Base-by-base conservation (phyloP, 2,797 vertebrate species). In the Phyllotis vaccarum region DNA sequence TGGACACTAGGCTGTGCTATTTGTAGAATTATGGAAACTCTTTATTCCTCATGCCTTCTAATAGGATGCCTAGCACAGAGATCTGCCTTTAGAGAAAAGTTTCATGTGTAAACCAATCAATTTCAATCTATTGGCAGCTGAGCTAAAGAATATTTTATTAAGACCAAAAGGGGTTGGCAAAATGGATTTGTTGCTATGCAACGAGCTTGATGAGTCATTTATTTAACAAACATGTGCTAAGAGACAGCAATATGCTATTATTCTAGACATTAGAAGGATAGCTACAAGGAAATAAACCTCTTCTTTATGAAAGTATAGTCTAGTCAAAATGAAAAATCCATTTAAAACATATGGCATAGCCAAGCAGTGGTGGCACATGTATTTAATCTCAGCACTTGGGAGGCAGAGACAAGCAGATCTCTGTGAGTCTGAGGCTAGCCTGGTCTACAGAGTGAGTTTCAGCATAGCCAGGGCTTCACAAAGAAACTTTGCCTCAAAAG, bases 61-160 rank as follows among this genome's bases (percentile, higher is more conserved):
- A 49, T 79, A 75, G 17, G 40, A 40, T n/a, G n/a, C 31, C 40
- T 91, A 95, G 49, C 31, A 70, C 68, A 52, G 6, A 93, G 10
- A 27, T 90, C 1, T 85, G 13, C 40, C 34, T 93, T 85, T 90
- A 93, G 46, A 52, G 5, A 91, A 66, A 86, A 85, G 5, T 56
- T 96, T 49, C 37, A 8, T 17, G 1, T 56, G 34, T 24, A 11
- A 90, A 85, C 29, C 5, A 46, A 94, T 62, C 29, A 31, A 60
- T 95, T 46, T 49, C 31, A 62, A 54, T 89, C 6, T 21, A 11
- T 82, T 80, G 62, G 66, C 58, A 11, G 46, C 3, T 64, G 10
- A 72, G 2, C 72, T 78, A 89, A 89, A 13, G 17, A 90, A 94
- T 56, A 17, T 56, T 86, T 74, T 81, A 66, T n/a, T 96, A 91